Percentiles rank a stretch among this genome's conserved stretches.
These are phyloP conservation scores for Xestia sexstrigata DNA, from an alignment of 2,888 invertebrate genomes.

Conservation along the genomic window DNA sequence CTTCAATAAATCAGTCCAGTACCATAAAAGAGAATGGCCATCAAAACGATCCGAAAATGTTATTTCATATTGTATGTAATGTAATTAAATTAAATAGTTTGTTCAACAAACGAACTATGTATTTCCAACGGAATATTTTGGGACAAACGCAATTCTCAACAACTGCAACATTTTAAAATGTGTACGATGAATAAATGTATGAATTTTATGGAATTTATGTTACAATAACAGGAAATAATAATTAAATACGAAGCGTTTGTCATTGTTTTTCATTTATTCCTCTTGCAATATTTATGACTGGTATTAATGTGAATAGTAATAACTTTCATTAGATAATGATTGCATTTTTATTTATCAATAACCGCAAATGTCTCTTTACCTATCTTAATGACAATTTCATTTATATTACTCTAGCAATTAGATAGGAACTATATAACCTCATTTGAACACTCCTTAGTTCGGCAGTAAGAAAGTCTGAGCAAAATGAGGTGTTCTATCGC, in stretches of 20 bases:
- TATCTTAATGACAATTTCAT: constrained; percentile 18
- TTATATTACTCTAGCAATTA: constrained; percentile 34
- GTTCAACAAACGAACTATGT: constrained; percentile 4
- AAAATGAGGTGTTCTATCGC: constrained; percentile 39
- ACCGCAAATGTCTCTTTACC: constrained; percentile 14
- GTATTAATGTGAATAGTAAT: constrained; percentile 9
- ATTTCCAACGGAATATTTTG: constrained; percentile 14
- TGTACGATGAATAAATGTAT: constrained; percentile 15
- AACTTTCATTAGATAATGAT: constrained; percentile 1
- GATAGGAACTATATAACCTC: not conserved
- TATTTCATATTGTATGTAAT: constrained; percentile 5
- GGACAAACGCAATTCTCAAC: not conserved
- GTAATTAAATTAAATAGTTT: constrained; percentile 16
- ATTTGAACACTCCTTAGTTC: not conserved
- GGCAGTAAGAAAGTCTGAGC: not conserved
- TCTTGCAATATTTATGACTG: not conserved
- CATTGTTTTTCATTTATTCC: constrained; percentile 31
- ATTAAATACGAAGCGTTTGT: constrained; percentile 21
- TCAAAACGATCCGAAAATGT: not conserved
- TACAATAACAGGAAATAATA: constrained; percentile 33
- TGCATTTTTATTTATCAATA: not conserved
- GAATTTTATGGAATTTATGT: constrained; percentile 39
- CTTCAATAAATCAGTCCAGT: not conserved
- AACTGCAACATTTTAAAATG: not conserved
- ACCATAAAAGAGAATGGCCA: not conserved